A percentile compares a stretch with the other conserved stretches of the same genome.
Evolutionary conservation across 2,113 vertebrate species (phyloP).

Genomic region (Narcine bancroftii): DNA sequence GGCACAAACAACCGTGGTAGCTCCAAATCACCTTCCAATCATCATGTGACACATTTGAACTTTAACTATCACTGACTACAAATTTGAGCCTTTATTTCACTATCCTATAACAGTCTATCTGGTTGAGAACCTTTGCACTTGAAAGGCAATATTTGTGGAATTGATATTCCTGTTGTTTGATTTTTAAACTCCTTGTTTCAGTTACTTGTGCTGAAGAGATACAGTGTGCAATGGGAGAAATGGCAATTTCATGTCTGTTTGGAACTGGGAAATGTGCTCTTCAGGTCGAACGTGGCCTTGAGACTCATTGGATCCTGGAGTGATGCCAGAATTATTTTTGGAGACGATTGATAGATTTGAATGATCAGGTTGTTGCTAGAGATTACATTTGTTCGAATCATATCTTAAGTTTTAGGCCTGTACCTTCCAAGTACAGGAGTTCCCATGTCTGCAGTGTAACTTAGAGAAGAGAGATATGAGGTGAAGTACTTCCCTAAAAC

Average conservation of each 20-base stretch:
- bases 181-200: background rate
- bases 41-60: too few species aligned
- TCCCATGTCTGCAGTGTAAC: background rate
- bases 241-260: background rate
- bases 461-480: background rate
- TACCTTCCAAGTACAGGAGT: background rate
- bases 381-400: background rate
- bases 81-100: too few species aligned
- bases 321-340: background rate
- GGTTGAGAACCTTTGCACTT: background rate
- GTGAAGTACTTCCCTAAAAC: background rate
- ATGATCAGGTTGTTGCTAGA: background rate
- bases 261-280: background rate
- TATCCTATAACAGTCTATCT: background rate
- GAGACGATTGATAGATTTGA: background rate
- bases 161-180: background rate
- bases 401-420: background rate
- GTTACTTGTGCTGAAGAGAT: background rate
- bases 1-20: too few species aligned
- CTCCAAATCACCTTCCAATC: too few species aligned
- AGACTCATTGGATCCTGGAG: background rate
- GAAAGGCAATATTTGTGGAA: background rate
- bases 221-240: background rate
- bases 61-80: too few species aligned
- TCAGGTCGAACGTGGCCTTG: background rate